Evolutionary conservation across 2,888 invertebrate genomes (phyloP), one percentile per base, ranked within the genome.

Genomic region (Dryobotodes eremita): DNA sequence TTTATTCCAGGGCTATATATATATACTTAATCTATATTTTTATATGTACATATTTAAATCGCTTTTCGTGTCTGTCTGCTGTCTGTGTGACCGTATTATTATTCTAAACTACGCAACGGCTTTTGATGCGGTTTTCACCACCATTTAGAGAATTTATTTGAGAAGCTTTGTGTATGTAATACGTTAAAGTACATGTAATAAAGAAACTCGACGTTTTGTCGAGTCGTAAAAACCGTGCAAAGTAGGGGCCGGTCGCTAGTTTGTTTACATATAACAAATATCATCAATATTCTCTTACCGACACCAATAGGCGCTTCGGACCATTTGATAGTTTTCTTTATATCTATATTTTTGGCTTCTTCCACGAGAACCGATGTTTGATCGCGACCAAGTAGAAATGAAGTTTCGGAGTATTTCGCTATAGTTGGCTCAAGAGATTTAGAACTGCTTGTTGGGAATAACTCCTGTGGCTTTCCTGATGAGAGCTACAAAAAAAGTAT

Each of bases 311-410:
- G 98, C 46, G 98, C 97, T 91, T 98, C 98, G 7, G 97, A 97
- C 99, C 99, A 99, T 91, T 98, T 98, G 4, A 98, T 97, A 42
- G 98, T 98, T 93, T 98, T 93, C 97, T 98, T 93, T 97, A 97
- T 95, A 82, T 94, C 92, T 83, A 96, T 94, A 78, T 88, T 89
- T 75, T 88, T 97, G 36, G 90, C 89, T 70, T 98, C 98, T 93
- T 99, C 98, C 77, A 99, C 98, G 7, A 99, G 97, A 81, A 99
- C 98, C 0, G 99, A 98, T 90, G 98, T 98, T 68, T 98, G 98
- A 93, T 99, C 99, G 89, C 99, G 98, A 0, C 99, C 98, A 53
- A 99, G 97, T 11, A 98, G 98, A 92, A 99, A 98, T 42, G 98
- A 97, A 74, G 97, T 97, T 82, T 98, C 98, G 0, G 98, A 98